phyloP scores from a whole-genome alignment of 2,797 vertebrate species.

The Diceros bicornis region DNA sequence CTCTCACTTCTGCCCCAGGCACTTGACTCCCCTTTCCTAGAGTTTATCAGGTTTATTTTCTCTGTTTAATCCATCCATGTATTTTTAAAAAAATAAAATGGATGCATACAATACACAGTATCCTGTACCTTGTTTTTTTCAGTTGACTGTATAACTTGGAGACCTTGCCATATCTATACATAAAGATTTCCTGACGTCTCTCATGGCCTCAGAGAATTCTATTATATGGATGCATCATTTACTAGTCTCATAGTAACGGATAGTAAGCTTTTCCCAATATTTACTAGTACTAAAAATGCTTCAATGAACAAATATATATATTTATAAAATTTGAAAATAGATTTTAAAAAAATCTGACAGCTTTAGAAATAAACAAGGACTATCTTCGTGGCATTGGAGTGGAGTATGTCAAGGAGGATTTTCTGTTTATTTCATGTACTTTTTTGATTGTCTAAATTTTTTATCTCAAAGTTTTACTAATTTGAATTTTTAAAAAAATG shows the following conservation, averaged over 20 bases:
- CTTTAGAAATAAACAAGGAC: background rate
- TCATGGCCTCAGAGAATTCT: background rate
- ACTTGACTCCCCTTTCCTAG: background rate
- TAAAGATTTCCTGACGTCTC: background rate
- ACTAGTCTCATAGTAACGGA: background rate
- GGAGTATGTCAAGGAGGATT: background rate
- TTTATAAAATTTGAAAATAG: background rate
- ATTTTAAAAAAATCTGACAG: background rate
- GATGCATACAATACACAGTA: background rate
- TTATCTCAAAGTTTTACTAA: slow-evolving; percentile 32
- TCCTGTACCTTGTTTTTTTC: background rate
- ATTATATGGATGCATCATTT: background rate
- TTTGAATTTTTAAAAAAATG: slow-evolving; percentile 16
- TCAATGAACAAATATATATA: background rate
- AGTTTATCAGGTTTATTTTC: background rate
- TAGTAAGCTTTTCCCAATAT: background rate
- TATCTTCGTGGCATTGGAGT: accelerated
- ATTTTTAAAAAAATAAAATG: background rate
- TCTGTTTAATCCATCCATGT: background rate
- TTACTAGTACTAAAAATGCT: background rate
- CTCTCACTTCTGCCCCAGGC: background rate
- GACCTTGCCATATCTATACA: background rate
- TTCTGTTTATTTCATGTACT: background rate
- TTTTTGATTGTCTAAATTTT: slow-evolving; percentile 10
- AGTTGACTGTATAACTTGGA: background rate